phyloP scores from a whole-genome alignment of 2,113 vertebrate genomes.

The Hemibagrus wyckioides region DNA sequence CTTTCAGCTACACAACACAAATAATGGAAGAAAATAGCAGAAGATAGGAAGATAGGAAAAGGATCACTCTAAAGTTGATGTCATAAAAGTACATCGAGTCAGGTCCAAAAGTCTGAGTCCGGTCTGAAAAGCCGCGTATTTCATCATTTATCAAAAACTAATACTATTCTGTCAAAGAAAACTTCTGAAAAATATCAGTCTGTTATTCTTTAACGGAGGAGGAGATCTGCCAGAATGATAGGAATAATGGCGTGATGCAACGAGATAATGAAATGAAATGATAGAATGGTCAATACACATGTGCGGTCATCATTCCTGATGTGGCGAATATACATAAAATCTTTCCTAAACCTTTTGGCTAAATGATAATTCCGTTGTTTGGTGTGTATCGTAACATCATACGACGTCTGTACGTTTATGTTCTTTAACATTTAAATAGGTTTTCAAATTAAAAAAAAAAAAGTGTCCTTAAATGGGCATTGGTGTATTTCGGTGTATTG shows the following conservation, averaged over 20 bases:
- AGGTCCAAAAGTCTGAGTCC: neutral
- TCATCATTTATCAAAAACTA: conserved; percentile 25
- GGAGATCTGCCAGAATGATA: neutral
- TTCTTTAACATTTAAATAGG: neutral
- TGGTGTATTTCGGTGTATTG: too few species aligned
- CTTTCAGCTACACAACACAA: conserved; percentile 15
- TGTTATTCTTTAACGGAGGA: neutral
- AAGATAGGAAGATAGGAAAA: neutral
- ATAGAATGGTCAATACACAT: neutral
- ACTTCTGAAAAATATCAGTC: conserved; percentile 1
- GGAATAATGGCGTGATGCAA: neutral
- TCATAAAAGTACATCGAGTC: neutral
- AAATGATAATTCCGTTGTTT: neutral
- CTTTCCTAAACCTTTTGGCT: neutral
- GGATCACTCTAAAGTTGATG: conserved; percentile 5
- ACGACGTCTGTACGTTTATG: neutral
- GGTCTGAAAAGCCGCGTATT: neutral
- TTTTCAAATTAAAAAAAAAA: neutral
- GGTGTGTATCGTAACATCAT: neutral
- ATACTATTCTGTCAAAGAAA: conserved; percentile 15
- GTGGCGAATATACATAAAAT: neutral
- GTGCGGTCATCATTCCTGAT: neutral
- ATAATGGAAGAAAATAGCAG: conserved; percentile 16
- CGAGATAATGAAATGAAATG: neutral
- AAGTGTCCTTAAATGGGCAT: neutral